Conservation (phyloP, 2,888 invertebrate genomes). For the Noctua janthe region DNA sequence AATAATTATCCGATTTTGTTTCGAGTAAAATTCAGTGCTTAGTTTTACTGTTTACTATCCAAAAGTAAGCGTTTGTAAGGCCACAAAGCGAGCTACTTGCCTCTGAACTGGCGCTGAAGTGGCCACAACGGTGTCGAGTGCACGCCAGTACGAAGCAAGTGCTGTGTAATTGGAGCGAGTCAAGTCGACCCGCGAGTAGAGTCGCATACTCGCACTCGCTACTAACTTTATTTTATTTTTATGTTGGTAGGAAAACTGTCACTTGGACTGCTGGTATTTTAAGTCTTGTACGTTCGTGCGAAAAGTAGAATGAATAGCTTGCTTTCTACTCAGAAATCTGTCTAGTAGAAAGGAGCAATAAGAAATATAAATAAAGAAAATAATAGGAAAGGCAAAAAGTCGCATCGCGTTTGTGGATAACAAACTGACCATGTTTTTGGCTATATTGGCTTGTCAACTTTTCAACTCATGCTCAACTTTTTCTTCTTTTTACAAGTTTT, state of each 20-base stretch:
- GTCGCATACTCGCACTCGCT: slow-evolving; percentile 33
- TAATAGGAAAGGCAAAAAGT: neutral
- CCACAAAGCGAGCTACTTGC: slow-evolving; percentile 38
- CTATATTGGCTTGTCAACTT: neutral
- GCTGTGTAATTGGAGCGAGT: slow-evolving; percentile 65
- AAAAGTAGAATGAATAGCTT: neutral
- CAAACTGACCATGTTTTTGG: neutral
- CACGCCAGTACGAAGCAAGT: slow-evolving; percentile 45
- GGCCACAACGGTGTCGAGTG: slow-evolving; percentile 67
- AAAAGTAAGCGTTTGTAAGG: slow-evolving; percentile 34
- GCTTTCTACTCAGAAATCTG: neutral
- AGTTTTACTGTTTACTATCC: slow-evolving; percentile 39
- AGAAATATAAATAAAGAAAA: neutral
- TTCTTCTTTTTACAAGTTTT: neutral
- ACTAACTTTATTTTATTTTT: slow-evolving; percentile 25
- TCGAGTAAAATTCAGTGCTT: slow-evolving; percentile 1
- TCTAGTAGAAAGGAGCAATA: neutral
- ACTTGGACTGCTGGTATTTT: slow-evolving; percentile 30
- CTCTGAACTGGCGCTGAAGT: slow-evolving; percentile 54
- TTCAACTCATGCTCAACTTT: neutral
- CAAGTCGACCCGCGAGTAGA: slow-evolving; percentile 54
- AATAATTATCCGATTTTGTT: neutral
- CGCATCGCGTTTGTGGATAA: neutral
- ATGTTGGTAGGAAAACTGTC: slow-evolving; percentile 26
- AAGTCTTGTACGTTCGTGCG: neutral